Percentiles rank a stretch among this genome's conserved stretches.
phyloP scores from a whole-genome alignment of 2,797 vertebrate genomes.

The Cetoscarus ocellatus region DNA sequence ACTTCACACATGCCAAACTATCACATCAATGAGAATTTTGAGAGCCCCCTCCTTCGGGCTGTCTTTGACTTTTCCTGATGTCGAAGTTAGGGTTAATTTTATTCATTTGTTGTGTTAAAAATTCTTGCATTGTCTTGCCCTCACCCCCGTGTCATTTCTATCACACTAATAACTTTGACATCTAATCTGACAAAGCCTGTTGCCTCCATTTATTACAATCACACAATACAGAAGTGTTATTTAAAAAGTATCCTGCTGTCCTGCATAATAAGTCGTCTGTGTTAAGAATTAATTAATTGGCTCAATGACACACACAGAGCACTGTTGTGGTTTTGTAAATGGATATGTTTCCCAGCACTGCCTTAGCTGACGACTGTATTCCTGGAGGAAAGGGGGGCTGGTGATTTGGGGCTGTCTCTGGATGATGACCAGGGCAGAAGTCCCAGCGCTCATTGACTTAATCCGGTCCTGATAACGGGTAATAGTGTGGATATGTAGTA shows the following conservation, averaged over 20 bases:
- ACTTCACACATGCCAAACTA: no score
- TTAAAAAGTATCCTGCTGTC: slow-evolving; percentile 8
- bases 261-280: slow-evolving; percentile 18
- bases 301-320: neutral
- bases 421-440: slow-evolving; percentile 68
- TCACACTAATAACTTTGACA: slow-evolving; percentile 13
- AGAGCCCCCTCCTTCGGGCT: neutral
- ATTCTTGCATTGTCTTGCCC: slow-evolving; percentile 1
- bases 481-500: slow-evolving; percentile 80
- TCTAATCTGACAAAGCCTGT: slow-evolving; percentile 15
- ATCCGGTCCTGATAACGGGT: slow-evolving; percentile 76
- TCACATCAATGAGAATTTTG: neutral
- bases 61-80: neutral
- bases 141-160: neutral
- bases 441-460: slow-evolving; percentile 78
- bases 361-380: slow-evolving; percentile 37
- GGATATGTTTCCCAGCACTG: slow-evolving; percentile 42
- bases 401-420: slow-evolving; percentile 59
- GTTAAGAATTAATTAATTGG: slow-evolving; percentile 50
- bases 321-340: slow-evolving; percentile 35
- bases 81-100: neutral
- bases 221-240: slow-evolving; percentile 6
- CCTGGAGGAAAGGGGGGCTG: slow-evolving; percentile 44
- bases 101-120: neutral
- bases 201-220: slow-evolving; percentile 10